These are phyloP conservation scores for Tetrapedia diversipes DNA, from an alignment of 2,888 invertebrate species.

Conservation along the genomic window DNA sequence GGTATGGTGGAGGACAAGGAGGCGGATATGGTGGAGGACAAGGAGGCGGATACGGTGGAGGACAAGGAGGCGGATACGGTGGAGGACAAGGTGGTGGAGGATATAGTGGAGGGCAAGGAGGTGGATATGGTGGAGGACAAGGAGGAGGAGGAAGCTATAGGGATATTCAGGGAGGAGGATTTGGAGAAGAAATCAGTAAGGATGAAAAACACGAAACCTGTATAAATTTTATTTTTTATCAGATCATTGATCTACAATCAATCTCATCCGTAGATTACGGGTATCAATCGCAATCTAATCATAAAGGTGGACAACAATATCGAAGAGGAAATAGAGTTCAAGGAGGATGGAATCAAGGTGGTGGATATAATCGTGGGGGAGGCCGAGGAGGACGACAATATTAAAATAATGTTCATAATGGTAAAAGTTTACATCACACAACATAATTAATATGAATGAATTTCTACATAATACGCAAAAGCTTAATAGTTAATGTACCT, in stretches of 20 bases:
- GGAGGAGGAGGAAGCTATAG: slow-evolving; percentile 51
- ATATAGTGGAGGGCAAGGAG: slow-evolving; percentile 41
- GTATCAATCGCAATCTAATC: slow-evolving; percentile 54
- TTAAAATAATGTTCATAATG: slow-evolving; percentile 36
- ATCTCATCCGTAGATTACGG: slow-evolving; percentile 36
- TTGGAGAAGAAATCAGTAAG: too few species aligned
- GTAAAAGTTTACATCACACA: slow-evolving; percentile 14
- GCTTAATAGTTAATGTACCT: slow-evolving; percentile 23
- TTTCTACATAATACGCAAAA: slow-evolving; percentile 16
- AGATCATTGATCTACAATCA: slow-evolving; percentile 72
- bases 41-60: slow-evolving; percentile 49
- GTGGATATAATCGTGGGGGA: slow-evolving; percentile 68
- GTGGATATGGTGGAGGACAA: slow-evolving; percentile 59
- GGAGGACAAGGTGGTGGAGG: slow-evolving; percentile 50
- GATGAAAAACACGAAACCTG: background rate
- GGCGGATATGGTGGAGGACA: slow-evolving; percentile 43
- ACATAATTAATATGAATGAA: slow-evolving; percentile 25
- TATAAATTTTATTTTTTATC: slow-evolving; percentile 64
- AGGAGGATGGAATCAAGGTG: slow-evolving; percentile 82
- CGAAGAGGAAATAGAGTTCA: slow-evolving; percentile 80
- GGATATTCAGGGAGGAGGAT: slow-evolving; percentile 42
- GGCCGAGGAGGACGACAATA: slow-evolving; percentile 55
- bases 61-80: slow-evolving; percentile 59
- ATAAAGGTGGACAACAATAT: slow-evolving; percentile 61
- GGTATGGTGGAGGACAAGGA: slow-evolving; percentile 40